These are phyloP conservation scores for Xestia ashworthii DNA, from an alignment of 2,888 invertebrate species.

Conservation along the genomic window DNA sequence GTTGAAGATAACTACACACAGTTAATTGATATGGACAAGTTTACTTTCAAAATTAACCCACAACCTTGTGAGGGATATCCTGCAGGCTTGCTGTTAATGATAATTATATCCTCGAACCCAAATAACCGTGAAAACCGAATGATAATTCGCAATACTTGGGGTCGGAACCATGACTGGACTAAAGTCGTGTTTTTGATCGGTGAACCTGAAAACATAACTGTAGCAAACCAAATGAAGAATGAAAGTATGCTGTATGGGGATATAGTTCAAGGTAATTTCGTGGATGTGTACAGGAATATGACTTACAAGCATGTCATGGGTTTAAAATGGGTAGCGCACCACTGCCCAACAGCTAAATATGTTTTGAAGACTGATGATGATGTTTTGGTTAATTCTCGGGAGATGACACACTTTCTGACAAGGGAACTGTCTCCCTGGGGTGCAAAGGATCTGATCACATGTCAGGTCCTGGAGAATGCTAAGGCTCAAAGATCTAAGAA, in stretches of 20 bases:
- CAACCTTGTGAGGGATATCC: constrained; percentile 87
- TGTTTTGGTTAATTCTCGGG: constrained; percentile 93
- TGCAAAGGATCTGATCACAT: constrained; percentile 91
- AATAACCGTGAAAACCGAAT: constrained; percentile 92
- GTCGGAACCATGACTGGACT: constrained; percentile 87
- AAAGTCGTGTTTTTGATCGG: constrained; percentile 93
- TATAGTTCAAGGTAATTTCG: constrained; percentile 94
- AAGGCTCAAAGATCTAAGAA: constrained; percentile 91
- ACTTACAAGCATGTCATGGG: constrained; percentile 96
- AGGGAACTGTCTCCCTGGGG: constrained; percentile 91
- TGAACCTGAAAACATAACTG: constrained; percentile 67
- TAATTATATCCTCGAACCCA: constrained; percentile 93
- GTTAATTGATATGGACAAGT: constrained; percentile 91
- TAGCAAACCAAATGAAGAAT: constrained; percentile 80
- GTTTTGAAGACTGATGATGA: constrained; percentile 95
- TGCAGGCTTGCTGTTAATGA: constrained; percentile 89
- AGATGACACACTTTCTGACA: constrained; percentile 90
- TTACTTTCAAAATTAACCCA: constrained; percentile 91
- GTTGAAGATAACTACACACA: constrained; percentile 74
- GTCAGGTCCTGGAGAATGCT: constrained; percentile 88
- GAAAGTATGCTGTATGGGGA: constrained; percentile 92
- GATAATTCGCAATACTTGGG: constrained; percentile 94
- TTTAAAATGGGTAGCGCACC: constrained; percentile 94
- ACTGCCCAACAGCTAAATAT: constrained; percentile 93
- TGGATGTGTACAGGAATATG: constrained; percentile 95